Base-by-base conservation (phyloP, 2,888 invertebrate genomes). In the Erebia palarica region DNA sequence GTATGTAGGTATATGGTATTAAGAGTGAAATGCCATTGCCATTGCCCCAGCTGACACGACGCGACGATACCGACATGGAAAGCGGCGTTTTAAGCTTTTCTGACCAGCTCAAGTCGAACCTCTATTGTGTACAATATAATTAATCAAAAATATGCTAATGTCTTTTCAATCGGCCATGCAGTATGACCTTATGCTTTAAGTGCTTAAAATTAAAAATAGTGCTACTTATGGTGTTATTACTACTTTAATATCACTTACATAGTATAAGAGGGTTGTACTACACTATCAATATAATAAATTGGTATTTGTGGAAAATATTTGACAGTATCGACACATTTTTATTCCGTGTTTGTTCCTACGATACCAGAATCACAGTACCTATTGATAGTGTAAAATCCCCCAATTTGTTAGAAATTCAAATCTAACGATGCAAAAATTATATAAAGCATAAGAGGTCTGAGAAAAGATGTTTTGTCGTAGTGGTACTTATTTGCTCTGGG, bases 401-500 rank as follows among this genome's bases (percentile, higher is more conserved):
- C 10, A 21, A 57, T 21, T 18, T 9, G 11, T 11, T 57, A 57
- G 21, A 57, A 57, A 53, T 16, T 16, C 16, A 53, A 16, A 57
- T 27, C 27, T 21, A 57, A 57, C 21, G 13, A 27, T 58, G 57
- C 57, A 27, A 58, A 27, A 58, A 58, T 27, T 27, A 58, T 27
- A 58, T 58, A 58, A 27, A 58, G 27, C 57, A 58, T 58, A 58
- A 57, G 57, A 57, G 57, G 14, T 27, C 57, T 55, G 55, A 57
- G 21, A 21, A 3, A 57, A 21, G 21, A 57, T 10, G 10, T 11
- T 58, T 27, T 58, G 57, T 58, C 57, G 27, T 58, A 58, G 57
- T 58, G 57, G 27, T 21, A 11, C 53, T 14, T 13, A 13, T 47
- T 10, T 47, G 0, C 36, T 36, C 36, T 36, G 47, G 14, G 14